Evolutionary conservation across 1,140 invertebrate genomes (phyloP), one percentile per base, ranked within the genome.

Genomic region (Schlechtendalia chinensis): DNA sequence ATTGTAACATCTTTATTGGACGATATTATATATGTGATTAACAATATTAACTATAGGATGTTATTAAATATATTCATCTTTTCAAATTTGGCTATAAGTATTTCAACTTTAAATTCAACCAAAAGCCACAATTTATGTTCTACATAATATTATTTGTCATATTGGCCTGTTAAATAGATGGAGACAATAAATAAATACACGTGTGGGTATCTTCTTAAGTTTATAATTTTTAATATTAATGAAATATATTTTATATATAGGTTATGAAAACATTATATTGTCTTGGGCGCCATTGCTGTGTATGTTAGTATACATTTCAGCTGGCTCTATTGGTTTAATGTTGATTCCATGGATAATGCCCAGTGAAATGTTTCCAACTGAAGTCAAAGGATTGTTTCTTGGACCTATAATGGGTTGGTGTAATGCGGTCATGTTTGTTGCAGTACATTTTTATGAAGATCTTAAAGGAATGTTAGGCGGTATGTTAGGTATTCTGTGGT

Each of bases 271-370:
- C 69, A 63, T 83, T 29, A 59, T 82, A 54, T 54, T 54, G 0
- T 65, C 45, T 5, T 56, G 81, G 81, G 83, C 87, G 16, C 87
- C 88, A 5, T 86, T 88, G 5, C 29, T 86, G 0, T 88, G 87
- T 80, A 82, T 89, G 11, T 65, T 90, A 65, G 81, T 89, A 0
- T 89, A 89, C 81, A 89, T 90, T 12, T 87, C 88, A 32, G 86
- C 88, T 0, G 88, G 88, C 22, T 89, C 89, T 86, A 85, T 89
- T 19, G 89, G 89, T 5, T 84, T 90, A 82, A 83, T 90, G 22
- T 88, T 87, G 1, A 89, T 90, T 39, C 89, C 89, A 0, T 90
- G 89, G 88, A 90, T 89, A 17, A 88, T 90, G 87, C 89, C 88
- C 5, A 89, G 89, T 0, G 89, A 90, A 84, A 83, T 90, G 16